A percentile compares a stretch with the other conserved stretches of the same genome.
These are phyloP conservation scores for Dascillus cervinus DNA, from an alignment of 2,888 invertebrate species.

Conservation along the genomic window DNA sequence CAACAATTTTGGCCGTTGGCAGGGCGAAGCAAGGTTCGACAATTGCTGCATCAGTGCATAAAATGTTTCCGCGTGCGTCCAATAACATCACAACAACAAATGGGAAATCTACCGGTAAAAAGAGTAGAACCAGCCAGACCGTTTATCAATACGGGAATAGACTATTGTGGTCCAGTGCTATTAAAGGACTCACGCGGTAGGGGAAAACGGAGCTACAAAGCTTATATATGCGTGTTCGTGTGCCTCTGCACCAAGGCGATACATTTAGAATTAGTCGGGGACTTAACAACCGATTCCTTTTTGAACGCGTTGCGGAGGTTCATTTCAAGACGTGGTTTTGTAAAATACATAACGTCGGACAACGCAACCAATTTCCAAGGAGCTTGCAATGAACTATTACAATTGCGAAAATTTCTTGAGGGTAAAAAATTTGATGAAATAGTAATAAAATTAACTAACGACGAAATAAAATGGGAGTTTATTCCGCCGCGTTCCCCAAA, in stretches of 20 bases:
- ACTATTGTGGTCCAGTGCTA: slow-evolving; percentile 14
- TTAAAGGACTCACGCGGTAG: slow-evolving; percentile 7
- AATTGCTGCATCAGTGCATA: slow-evolving; percentile 1
- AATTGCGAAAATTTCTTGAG: slow-evolving; percentile 10
- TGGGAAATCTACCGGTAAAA: slow-evolving; percentile 7
- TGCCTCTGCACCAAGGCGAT: slow-evolving; percentile 29
- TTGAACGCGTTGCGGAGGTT: slow-evolving; percentile 27
- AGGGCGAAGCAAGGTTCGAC: neutral
- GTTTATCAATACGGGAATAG: slow-evolving; percentile 11
- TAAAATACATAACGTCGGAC: slow-evolving; percentile 24
- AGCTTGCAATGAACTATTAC: slow-evolving; percentile 21
- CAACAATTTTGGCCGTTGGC: slow-evolving; percentile 7
- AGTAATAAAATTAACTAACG: slow-evolving; percentile 1
- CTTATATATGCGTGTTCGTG: slow-evolving; percentile 23
- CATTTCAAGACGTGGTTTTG: slow-evolving; percentile 23
- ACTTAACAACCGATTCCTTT: slow-evolving; percentile 26
- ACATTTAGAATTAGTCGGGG: slow-evolving; percentile 29
- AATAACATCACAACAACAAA: neutral
- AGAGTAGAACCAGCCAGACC: slow-evolving; percentile 3
- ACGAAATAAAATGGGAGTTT: slow-evolving; percentile 23
- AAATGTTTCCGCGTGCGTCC: slow-evolving; percentile 1
- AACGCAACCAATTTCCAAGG: slow-evolving; percentile 30
- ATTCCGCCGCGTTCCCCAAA: slow-evolving; percentile 20
- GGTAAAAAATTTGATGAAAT: slow-evolving; percentile 1
- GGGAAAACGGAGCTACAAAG: slow-evolving; percentile 9